A percentile compares a stretch with the other conserved stretches of the same genome.
phyloP scores from a whole-genome alignment of 2,113 vertebrate species.

The Poicephalus meyeri region DNA sequence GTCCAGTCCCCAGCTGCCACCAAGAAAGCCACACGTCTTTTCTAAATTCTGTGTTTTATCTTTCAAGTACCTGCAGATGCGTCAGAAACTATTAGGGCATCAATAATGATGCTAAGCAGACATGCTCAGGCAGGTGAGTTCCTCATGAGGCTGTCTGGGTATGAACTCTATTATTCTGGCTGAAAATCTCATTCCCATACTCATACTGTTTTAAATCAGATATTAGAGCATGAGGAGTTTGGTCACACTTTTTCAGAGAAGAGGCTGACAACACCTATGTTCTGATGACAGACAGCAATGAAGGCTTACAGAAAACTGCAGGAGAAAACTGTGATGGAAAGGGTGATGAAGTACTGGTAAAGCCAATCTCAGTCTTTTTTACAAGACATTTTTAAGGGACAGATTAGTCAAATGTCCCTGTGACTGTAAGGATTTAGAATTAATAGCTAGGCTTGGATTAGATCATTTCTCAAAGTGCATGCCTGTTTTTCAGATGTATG shows the following conservation, averaged over 20 bases:
- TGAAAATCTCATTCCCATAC: constrained; percentile 13
- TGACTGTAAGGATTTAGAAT: neutral
- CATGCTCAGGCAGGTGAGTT: neutral
- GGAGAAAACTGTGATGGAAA: neutral
- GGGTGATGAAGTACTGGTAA: neutral
- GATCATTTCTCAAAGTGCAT: neutral
- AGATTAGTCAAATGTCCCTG: neutral
- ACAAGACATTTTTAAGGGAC: neutral
- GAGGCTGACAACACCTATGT: neutral
- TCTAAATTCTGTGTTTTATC: neutral
- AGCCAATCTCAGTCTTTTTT: neutral
- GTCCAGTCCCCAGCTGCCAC: neutral
- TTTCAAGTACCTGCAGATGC: neutral
- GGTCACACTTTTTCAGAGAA: neutral
- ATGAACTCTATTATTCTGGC: neutral
- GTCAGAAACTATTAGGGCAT: neutral
- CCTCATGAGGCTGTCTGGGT: neutral
- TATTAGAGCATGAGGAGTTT: neutral
- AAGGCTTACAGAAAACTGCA: neutral
- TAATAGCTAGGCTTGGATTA: neutral
- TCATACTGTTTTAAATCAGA: neutral
- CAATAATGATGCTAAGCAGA: neutral
- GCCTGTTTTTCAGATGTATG: neutral
- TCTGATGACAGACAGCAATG: neutral
- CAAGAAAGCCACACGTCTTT: neutral